Conservation (phyloP, 1,140 invertebrate genomes). For the Brachionus rubens region DNA sequence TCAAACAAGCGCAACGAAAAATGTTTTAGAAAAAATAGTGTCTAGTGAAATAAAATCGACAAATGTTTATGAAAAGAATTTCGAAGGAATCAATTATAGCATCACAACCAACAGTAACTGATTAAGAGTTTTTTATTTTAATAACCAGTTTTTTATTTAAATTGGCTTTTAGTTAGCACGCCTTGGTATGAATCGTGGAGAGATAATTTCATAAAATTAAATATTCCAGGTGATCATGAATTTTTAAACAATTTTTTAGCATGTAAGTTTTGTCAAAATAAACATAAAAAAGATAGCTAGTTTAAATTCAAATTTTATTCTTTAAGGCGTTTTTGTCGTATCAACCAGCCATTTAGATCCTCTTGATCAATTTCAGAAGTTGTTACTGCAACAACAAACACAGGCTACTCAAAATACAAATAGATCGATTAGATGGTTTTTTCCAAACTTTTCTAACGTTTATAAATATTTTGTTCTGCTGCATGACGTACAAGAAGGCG, state of each 20-base stretch:
- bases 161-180: constrained; percentile 65
- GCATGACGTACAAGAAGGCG: constrained; percentile 73
- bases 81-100: neutral
- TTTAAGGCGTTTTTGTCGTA: constrained; percentile 69
- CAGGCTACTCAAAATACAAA: constrained; percentile 70
- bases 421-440: constrained; percentile 82
- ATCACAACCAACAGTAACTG: neutral
- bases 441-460: constrained; percentile 63
- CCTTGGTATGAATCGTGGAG: constrained; percentile 97
- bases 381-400: constrained; percentile 73
- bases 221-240: constrained; percentile 88
- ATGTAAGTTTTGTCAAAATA: constrained; percentile 65
- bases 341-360: constrained; percentile 77
- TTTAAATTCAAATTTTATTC: neutral
- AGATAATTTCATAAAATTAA: constrained; percentile 80
- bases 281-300: neutral
- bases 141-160: constrained; percentile 45
- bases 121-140: neutral
- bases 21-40: constrained; percentile 73
- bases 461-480: constrained; percentile 84
- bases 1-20: constrained; percentile 76
- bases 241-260: constrained; percentile 88
- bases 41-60: constrained; percentile 63
- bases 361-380: constrained; percentile 71
- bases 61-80: constrained; percentile 53